phyloP scores from a whole-genome alignment of 2,113 vertebrate species.

The Protobothrops mucrosquamatus region DNA sequence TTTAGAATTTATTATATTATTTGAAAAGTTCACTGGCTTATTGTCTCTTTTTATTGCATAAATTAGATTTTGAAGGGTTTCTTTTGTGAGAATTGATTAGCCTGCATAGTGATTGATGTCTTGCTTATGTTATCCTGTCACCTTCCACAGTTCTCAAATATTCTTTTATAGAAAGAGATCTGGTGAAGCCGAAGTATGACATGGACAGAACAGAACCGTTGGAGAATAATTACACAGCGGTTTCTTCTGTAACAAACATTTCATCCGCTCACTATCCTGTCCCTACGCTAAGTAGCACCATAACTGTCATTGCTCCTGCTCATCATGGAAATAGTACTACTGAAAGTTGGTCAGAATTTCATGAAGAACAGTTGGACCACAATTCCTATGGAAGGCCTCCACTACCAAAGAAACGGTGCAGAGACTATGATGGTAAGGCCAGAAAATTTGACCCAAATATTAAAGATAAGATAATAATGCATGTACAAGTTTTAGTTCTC shows the following conservation, averaged over 20 bases:
- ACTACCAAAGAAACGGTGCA: conserved; percentile 89
- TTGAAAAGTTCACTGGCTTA: background rate
- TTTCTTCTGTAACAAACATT: conserved; percentile 78
- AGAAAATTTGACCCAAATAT: background rate
- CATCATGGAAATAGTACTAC: conserved; percentile 92
- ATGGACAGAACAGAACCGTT: conserved; percentile 78
- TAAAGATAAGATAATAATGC: background rate
- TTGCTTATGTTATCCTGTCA: background rate
- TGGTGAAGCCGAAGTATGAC: conserved; percentile 89
- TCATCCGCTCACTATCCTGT: conserved; percentile 89
- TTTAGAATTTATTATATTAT: background rate
- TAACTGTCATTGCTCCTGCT: conserved; percentile 92
- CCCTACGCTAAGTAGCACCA: conserved; percentile 92
- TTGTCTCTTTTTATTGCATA: background rate
- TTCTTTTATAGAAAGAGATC: conserved; percentile 82
- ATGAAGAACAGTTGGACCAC: conserved; percentile 85
- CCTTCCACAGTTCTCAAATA: conserved; percentile 14
- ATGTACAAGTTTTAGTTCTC: background rate
- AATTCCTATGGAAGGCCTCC: conserved; percentile 82
- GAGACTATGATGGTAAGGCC: conserved; percentile 92
- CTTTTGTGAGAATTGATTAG: background rate
- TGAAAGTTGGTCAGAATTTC: conserved; percentile 94
- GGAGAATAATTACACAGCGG: conserved; percentile 83
- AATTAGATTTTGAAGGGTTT: background rate
- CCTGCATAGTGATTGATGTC: background rate